Percentiles rank a stretch among this genome's conserved stretches.
These are phyloP conservation scores for Neotragus pygmaeus DNA, from an alignment of 2,113 vertebrate species.

Conservation along the genomic window DNA sequence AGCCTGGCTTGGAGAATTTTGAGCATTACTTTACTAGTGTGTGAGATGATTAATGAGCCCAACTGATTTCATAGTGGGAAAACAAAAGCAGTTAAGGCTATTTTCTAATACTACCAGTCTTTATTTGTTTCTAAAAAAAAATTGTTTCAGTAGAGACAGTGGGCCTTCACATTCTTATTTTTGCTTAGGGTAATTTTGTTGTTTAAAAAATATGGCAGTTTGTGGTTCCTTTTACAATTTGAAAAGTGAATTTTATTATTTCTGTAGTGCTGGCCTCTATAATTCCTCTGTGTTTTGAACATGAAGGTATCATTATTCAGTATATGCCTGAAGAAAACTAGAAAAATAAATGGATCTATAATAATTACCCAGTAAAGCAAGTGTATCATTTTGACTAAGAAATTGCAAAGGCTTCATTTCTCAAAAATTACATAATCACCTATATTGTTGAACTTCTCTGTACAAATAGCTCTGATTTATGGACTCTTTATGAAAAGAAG, in stretches of 20 bases:
- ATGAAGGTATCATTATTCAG: neutral
- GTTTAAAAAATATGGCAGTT: neutral
- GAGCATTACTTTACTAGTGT: no score
- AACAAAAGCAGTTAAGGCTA: neutral
- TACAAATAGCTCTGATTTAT: neutral
- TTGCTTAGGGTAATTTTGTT: neutral
- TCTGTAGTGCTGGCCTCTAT: neutral
- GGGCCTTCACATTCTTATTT: neutral
- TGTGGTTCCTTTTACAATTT: neutral
- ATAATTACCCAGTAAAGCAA: conserved; percentile 26
- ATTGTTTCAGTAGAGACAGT: neutral
- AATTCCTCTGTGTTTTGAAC: neutral
- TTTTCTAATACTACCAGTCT: neutral
- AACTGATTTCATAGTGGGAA: neutral
- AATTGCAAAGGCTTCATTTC: neutral
- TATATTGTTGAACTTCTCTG: neutral
- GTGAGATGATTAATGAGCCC: neutral
- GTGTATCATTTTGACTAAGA: conserved; percentile 48
- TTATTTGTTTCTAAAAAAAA: neutral
- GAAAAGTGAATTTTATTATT: neutral
- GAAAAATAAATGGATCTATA: neutral
- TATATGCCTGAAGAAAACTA: neutral
- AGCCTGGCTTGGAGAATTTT: no score
- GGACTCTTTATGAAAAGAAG: neutral
- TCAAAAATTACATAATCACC: neutral